Conservation (phyloP, 2,113 vertebrate species). For the Oryzias melastigma region DNA sequence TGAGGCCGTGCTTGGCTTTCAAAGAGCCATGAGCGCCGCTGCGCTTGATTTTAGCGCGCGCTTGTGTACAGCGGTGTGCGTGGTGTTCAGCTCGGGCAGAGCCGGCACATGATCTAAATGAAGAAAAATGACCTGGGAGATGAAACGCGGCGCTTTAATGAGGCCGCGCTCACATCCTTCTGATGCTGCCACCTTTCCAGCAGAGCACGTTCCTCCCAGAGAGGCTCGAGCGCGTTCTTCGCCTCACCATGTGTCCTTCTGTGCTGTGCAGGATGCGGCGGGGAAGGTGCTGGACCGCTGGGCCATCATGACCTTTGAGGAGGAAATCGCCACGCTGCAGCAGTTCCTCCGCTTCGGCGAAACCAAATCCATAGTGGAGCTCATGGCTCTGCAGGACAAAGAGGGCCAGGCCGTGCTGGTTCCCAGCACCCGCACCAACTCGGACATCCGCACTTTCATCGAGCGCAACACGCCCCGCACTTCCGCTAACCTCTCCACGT, state of each 20-base stretch:
- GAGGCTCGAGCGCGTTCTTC: no score
- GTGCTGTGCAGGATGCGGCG: conserved; percentile 84
- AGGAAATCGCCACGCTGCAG: conserved; percentile 93
- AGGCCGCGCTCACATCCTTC: no score
- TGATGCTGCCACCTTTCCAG: no score
- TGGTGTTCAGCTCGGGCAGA: conserved; percentile 20
- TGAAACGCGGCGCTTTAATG: conserved; percentile 49
- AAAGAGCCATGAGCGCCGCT: conserved; percentile 81
- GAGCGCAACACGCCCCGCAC: conserved; percentile 85
- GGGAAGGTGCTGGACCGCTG: conserved; percentile 97
- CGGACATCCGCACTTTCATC: conserved; percentile 94
- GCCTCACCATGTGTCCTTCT: background rate
- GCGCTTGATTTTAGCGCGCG: conserved; percentile 18
- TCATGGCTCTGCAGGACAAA: conserved; percentile 96
- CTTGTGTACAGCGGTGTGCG: background rate
- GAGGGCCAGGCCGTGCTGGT: conserved; percentile 87
- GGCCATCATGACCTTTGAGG: conserved; percentile 96
- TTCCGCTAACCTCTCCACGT: conserved; percentile 57
- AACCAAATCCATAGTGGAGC: conserved; percentile 96
- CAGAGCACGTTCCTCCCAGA: no score
- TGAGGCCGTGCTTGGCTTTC: conserved; percentile 87
- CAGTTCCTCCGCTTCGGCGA: conserved; percentile 98
- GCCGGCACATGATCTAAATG: conserved; percentile 79
- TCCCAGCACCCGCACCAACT: conserved; percentile 83
- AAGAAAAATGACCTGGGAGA: conserved; percentile 73